phyloP scores from a whole-genome alignment of 2,888 invertebrate species.

The Zeuzera pyrina region DNA sequence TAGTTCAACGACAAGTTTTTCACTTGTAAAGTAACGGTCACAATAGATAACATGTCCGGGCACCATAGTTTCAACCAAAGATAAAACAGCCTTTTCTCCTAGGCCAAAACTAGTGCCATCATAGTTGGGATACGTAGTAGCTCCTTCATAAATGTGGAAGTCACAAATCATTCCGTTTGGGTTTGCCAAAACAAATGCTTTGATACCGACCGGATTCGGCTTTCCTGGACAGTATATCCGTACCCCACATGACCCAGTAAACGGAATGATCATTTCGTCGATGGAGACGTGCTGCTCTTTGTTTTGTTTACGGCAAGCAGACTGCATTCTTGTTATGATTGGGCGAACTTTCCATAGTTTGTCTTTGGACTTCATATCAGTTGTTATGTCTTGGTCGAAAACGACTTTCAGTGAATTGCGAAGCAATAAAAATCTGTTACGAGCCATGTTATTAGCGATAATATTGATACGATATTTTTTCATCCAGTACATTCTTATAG shows the following conservation, averaged over 20 bases:
- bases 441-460: constrained; percentile 8
- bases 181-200: constrained; percentile 1
- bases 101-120: constrained; percentile 1
- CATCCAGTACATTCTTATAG: constrained; percentile 6
- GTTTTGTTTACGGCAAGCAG: constrained; percentile 7
- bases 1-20: not conserved
- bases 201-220: not conserved
- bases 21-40: constrained; percentile 2
- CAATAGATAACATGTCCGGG: constrained; percentile 2
- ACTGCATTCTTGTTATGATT: constrained; percentile 7
- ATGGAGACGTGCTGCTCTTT: constrained; percentile 3
- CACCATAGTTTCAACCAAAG: not conserved
- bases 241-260: constrained; percentile 9
- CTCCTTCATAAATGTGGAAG: constrained; percentile 1
- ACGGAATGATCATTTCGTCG: constrained; percentile 14
- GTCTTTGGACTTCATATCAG: constrained; percentile 7
- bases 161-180: not conserved
- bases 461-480: constrained; percentile 4
- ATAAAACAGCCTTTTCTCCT: constrained; percentile 2
- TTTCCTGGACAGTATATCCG: constrained; percentile 9
- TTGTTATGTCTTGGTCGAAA: constrained; percentile 9
- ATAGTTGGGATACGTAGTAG: constrained; percentile 1
- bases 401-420: constrained; percentile 11
- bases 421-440: constrained; percentile 4
- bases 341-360: constrained; percentile 13